Evolutionary conservation across 2,888 invertebrate genomes (phyloP).

Genomic region (Drosophila rubida): DNA sequence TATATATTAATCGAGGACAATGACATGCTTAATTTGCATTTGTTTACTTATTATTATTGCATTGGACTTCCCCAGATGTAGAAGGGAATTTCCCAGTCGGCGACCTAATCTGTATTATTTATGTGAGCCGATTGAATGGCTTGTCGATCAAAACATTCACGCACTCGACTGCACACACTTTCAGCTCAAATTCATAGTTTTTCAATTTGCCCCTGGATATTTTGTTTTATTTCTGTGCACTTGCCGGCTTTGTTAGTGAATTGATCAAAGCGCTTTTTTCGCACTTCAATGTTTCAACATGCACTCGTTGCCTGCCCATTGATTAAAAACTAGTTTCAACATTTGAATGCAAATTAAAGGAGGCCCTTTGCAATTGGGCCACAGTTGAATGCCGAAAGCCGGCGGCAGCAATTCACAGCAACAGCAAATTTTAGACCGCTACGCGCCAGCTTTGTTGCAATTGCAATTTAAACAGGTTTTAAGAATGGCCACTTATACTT

Average conservation of each 20-base stretch:
- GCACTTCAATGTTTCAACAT: slow-evolving; percentile 36
- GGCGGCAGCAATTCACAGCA: background rate
- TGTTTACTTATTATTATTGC: background rate
- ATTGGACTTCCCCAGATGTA: too few relatives aligned
- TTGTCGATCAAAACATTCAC: slow-evolving; percentile 30
- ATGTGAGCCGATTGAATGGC: slow-evolving; percentile 25
- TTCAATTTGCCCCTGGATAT: slow-evolving; percentile 13
- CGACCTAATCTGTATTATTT: background rate
- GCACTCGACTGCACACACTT: slow-evolving; percentile 19
- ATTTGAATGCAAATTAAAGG: slow-evolving; percentile 38
- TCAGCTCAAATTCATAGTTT: slow-evolving; percentile 25
- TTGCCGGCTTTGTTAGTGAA: slow-evolving; percentile 30
- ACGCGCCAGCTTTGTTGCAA: background rate
- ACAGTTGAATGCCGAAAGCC: background rate
- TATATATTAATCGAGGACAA: too few relatives aligned
- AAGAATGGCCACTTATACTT: too few relatives aligned
- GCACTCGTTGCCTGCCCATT: slow-evolving; percentile 28
- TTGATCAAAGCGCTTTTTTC: slow-evolving; percentile 48
- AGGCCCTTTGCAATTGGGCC: slow-evolving; percentile 3
- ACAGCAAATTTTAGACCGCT: background rate
- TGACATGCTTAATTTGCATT: too few relatives aligned
- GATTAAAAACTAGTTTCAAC: slow-evolving; percentile 41
- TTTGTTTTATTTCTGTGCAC: slow-evolving; percentile 12
- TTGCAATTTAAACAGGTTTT: background rate
- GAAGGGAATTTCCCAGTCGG: background rate